These are phyloP conservation scores for Elysia crispata DNA, from an alignment of 2,888 invertebrate species.

Conservation along the genomic window DNA sequence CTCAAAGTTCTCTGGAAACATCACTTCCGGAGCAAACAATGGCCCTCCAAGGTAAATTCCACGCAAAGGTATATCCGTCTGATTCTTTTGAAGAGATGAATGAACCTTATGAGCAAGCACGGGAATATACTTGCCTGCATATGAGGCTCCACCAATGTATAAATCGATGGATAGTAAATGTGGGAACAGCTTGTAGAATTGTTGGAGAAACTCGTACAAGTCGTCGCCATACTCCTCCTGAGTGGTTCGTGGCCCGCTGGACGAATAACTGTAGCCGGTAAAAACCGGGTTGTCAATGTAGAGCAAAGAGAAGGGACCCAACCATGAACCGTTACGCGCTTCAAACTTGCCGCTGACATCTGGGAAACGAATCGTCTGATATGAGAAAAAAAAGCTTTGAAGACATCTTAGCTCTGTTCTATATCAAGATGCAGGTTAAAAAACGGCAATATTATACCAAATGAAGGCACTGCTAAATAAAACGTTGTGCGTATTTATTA, in stretches of 20 bases:
- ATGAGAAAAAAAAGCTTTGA: too few relatives aligned
- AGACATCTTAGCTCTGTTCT: too few relatives aligned
- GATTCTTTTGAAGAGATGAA: slow-evolving; percentile 55
- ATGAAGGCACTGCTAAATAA: too few relatives aligned
- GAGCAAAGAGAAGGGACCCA: slow-evolving; percentile 37
- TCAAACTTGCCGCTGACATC: not conserved
- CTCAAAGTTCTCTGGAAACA: not conserved
- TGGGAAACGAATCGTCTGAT: not conserved
- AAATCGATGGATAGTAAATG: slow-evolving; percentile 86
- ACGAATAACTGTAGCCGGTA: slow-evolving; percentile 91
- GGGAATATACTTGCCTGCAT: slow-evolving; percentile 85
- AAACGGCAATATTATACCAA: too few relatives aligned
- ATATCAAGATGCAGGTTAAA: too few relatives aligned
- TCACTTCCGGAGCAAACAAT: slow-evolving; percentile 69
- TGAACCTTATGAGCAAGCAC: slow-evolving; percentile 80
- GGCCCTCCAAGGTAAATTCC: slow-evolving; percentile 75
- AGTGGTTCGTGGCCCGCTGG: slow-evolving; percentile 66
- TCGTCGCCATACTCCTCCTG: slow-evolving; percentile 7
- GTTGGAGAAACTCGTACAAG: slow-evolving; percentile 76
- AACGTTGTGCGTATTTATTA: too few relatives aligned
- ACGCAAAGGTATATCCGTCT: slow-evolving; percentile 61
- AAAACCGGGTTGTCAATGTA: slow-evolving; percentile 86
- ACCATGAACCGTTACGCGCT: too few relatives aligned
- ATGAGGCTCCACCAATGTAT: slow-evolving; percentile 87
- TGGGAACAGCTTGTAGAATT: slow-evolving; percentile 91